Conservation (phyloP, 1,140 invertebrate genomes). For the Pseudachorutes palmiensis region DNA sequence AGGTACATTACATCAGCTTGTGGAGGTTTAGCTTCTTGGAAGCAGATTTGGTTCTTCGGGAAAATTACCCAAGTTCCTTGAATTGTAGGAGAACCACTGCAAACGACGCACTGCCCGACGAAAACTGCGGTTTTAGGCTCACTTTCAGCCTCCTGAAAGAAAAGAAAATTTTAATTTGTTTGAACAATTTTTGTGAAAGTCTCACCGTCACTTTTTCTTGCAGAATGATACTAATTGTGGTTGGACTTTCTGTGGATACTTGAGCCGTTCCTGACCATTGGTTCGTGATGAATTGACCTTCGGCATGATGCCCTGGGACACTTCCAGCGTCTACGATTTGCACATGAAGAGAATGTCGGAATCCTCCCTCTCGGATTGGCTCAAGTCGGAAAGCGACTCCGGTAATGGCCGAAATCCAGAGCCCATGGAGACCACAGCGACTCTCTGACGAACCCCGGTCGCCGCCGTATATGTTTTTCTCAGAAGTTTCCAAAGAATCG, state of each 20-base stretch:
- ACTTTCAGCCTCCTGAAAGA: neutral
- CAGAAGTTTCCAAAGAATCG: neutral
- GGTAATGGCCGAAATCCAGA: constrained; percentile 11
- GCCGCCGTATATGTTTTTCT: neutral
- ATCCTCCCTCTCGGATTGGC: neutral
- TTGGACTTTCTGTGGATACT: constrained; percentile 18
- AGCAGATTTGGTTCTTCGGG: constrained; percentile 12
- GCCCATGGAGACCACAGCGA: neutral
- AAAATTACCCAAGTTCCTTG: constrained; percentile 25
- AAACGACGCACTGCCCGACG: constrained; percentile 19
- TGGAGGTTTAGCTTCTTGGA: neutral
- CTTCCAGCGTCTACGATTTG: constrained; percentile 2
- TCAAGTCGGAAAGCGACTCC: constrained; percentile 8
- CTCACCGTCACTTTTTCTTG: constrained; percentile 17
- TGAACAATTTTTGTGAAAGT: neutral
- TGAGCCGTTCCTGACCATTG: constrained; percentile 14
- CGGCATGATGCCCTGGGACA: neutral
- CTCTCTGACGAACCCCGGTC: neutral
- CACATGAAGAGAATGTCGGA: neutral
- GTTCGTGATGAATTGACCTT: constrained; percentile 4
- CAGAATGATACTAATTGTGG: constrained; percentile 19
- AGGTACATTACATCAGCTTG: constrained; percentile 11
- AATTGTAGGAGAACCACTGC: constrained; percentile 9
- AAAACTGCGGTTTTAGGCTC: constrained; percentile 20
- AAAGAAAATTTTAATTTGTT: neutral